Base-by-base conservation (phyloP, 2,113 vertebrate genomes). In the Trematomus loennbergii region DNA sequence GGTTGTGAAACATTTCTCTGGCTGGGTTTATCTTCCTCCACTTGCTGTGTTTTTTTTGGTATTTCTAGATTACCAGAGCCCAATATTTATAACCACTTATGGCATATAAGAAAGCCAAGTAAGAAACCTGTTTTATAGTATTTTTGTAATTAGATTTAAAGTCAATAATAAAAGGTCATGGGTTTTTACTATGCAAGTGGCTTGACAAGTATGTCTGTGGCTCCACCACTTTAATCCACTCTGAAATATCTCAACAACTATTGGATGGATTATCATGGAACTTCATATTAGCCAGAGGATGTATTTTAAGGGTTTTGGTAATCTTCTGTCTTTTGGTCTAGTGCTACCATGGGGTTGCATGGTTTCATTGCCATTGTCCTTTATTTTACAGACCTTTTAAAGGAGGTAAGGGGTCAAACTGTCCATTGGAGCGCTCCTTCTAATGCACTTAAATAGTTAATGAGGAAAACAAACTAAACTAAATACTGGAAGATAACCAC, bases 391-490 rank as follows among this genome's bases (percentile, higher is more conserved):
- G 36, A 6, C 36, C 1, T 40, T 40, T 40, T 40, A 40, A 40
- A 40, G 36, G 1, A 40, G 36, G 36, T 40, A 40, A 40, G 36
- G 36, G 36, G 36, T 40, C 36, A 40, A 40, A 40, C 36, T 8
- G 5, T 40, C 36, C 36, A 40, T 36, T 36, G 33, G 33, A 36
- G 33, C 33, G 5, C 33, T 36, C 5, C 33, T 36, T 36, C 45
- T 60, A 22, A 74, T 46, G 45, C 58, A 36, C 22, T 57, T 36
- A 59, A 53, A 59, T 48, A 59, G 25, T 25, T 50, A 11, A 40
- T 8, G 36, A 29, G 36, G 5, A 40, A 40, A 50, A 76, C 67
- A 72, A 18, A 72, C 29, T 29, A 9, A 63, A 63, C 29, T 57
- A 33, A 22, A 29, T 17, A 9, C 13, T 17, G 50, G 20, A 57